Percentiles rank a stretch among this genome's conserved stretches.
These are phyloP conservation scores for Urocynchramus pylzowi DNA, from an alignment of 2,113 vertebrate genomes.

Conservation along the genomic window DNA sequence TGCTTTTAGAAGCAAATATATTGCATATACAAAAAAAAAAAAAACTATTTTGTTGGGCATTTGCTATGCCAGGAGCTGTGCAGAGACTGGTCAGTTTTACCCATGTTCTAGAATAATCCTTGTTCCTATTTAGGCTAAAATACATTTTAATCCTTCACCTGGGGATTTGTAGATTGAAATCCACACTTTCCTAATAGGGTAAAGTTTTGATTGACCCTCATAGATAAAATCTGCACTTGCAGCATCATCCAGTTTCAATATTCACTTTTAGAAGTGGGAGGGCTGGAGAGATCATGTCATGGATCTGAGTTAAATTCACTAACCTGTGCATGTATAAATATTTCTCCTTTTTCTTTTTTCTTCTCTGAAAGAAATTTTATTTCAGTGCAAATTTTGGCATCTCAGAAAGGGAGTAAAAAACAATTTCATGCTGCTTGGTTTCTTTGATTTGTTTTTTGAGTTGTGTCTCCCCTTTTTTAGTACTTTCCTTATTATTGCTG, in stretches of 20 bases:
- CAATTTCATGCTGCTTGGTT: background rate
- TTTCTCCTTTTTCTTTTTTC: background rate
- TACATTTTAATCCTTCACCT: background rate
- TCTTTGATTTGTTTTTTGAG: background rate
- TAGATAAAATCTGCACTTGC: background rate
- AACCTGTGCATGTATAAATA: background rate
- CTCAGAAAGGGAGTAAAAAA: slow-evolving; percentile 39
- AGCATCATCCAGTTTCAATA: background rate
- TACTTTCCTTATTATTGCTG: background rate
- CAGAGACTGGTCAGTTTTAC: background rate
- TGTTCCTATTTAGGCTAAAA: background rate
- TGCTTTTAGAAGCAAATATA: background rate
- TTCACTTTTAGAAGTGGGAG: background rate
- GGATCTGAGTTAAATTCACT: background rate
- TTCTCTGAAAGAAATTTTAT: background rate
- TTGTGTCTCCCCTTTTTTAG: background rate
- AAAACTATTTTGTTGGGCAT: background rate
- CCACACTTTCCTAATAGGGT: background rate
- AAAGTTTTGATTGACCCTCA: background rate
- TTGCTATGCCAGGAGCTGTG: background rate
- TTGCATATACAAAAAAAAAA: background rate
- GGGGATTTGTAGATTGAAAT: background rate
- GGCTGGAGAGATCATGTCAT: background rate
- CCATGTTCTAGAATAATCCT: background rate
- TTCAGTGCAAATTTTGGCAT: background rate